Evolutionary conservation across 2,888 invertebrate species (phyloP).

Genomic region (Apocheima hispidaria): DNA sequence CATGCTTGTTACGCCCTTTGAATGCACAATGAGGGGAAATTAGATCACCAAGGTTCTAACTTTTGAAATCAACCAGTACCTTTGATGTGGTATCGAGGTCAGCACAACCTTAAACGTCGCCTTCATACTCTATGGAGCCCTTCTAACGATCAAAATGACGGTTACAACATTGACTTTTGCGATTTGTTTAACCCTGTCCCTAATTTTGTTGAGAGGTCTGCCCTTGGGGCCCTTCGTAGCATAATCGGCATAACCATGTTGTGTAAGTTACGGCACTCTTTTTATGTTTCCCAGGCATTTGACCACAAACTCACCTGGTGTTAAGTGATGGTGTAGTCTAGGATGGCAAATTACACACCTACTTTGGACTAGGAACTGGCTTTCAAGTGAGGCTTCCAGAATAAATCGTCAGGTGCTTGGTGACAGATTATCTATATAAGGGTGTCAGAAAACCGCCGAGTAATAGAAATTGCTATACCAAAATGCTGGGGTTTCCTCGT

Average conservation of each 20-base stretch:
- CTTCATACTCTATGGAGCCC: constrained; percentile 78
- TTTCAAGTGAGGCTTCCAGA: too few species aligned
- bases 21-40: constrained; percentile 84
- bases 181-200: constrained; percentile 66
- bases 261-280: constrained; percentile 5
- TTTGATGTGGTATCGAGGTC: constrained; percentile 75
- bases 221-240: constrained; percentile 39
- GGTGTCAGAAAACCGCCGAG: too few species aligned
- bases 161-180: constrained; percentile 81
- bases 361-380: too few species aligned
- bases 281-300: too few species aligned
- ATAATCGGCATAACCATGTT: constrained; percentile 26
- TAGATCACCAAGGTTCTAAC: constrained; percentile 81
- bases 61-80: constrained; percentile 81
- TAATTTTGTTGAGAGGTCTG: constrained; percentile 55
- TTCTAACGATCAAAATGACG: constrained; percentile 76
- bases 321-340: too few species aligned
- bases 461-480: too few species aligned
- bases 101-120: constrained; percentile 77
- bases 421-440: too few species aligned
- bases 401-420: too few species aligned
- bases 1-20: constrained; percentile 78
- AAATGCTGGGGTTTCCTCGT: too few species aligned
- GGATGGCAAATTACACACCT: too few species aligned
- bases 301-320: too few species aligned